A percentile compares a stretch with the other conserved stretches of the same genome.
phyloP scores from a whole-genome alignment of 1,140 invertebrate species.

The Elysia chlorotica region DNA sequence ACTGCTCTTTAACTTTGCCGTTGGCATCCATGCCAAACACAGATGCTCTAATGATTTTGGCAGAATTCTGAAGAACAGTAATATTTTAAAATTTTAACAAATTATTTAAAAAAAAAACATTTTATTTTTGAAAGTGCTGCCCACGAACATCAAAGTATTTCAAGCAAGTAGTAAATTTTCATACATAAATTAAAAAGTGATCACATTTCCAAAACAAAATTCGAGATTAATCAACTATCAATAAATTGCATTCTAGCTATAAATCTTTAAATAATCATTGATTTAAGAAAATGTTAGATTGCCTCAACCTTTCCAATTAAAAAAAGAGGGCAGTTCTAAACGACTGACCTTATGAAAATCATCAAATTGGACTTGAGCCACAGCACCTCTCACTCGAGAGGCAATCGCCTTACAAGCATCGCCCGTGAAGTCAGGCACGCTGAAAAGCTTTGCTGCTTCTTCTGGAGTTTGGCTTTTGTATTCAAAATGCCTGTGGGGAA shows the following conservation, averaged over 20 bases:
- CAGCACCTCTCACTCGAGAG: constrained; percentile 65
- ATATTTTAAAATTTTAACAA: no score
- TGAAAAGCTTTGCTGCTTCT: constrained; percentile 63
- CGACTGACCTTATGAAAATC: constrained; percentile 66
- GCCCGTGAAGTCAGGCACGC: constrained; percentile 67
- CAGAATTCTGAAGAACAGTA: constrained; percentile 62
- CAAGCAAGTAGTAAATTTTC: not conserved
- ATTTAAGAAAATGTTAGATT: not conserved
- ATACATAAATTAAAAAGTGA: not conserved
- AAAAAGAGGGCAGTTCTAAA: no score
- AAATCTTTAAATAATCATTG: not conserved
- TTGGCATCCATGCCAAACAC: constrained; percentile 66
- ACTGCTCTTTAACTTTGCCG: constrained; percentile 58
- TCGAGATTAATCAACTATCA: no score
- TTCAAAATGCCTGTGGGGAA: constrained; percentile 62
- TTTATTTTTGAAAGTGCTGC: not conserved
- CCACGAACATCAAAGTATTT: not conserved
- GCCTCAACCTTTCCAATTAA: not conserved
- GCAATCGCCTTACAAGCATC: constrained; percentile 67
- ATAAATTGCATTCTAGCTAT: not conserved
- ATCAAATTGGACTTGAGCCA: constrained; percentile 65
- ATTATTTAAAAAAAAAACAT: not conserved
- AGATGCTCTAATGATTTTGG: constrained; percentile 64
- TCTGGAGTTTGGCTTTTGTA: constrained; percentile 45
- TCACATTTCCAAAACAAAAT: not conserved